Evolutionary conservation across 1,140 invertebrate genomes (phyloP), one percentile per base, ranked within the genome.

Genomic region (Ostrea edulis): DNA sequence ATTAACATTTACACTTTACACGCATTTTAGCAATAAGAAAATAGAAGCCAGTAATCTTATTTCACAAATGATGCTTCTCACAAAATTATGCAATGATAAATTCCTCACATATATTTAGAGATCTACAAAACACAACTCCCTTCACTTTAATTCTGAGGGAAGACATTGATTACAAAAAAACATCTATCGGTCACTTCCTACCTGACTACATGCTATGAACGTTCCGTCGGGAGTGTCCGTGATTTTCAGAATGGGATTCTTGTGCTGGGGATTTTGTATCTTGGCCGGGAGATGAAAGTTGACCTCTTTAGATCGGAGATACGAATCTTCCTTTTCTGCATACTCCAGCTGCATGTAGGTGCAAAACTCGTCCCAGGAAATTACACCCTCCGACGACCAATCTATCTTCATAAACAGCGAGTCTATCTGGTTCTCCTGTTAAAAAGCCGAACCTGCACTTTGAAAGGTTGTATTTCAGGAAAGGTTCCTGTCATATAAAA

Each of bases 301-400:
- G 29, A 95, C 93, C 58, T 94, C 94, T 82, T 94, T 94, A 20
- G 93, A 91, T 11, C 94, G 86, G 35, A 93, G 90, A 82, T 95
- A 94, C 5, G 93, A 94, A 82, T 95, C 94, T 90, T 95, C 94
- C 87, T 95, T 95, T 89, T 95, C 94, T 0, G 93, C 92, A 91
- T 94, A 95, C 84, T 94, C 93, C 52, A 95, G 90, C 88, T 95
- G 95, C 94, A 95, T 95, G 92, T 95, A 95, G 0, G 94, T 95
- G 91, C 95, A 95, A 87, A 95, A 95, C 89, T 95, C 94, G 90
- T 95, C 94, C 94, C 94, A 95, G 1, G 93, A 93, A 83, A 95
- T 95, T 4, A 89, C 87, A 0, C 94, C 94, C 62, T 94, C 92
- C 5, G 94, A 94, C 0, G 94, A 93, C 93, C 93, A 95, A 90